Base-by-base conservation (phyloP, 2,113 vertebrate species). In the Ailurus styani region DNA sequence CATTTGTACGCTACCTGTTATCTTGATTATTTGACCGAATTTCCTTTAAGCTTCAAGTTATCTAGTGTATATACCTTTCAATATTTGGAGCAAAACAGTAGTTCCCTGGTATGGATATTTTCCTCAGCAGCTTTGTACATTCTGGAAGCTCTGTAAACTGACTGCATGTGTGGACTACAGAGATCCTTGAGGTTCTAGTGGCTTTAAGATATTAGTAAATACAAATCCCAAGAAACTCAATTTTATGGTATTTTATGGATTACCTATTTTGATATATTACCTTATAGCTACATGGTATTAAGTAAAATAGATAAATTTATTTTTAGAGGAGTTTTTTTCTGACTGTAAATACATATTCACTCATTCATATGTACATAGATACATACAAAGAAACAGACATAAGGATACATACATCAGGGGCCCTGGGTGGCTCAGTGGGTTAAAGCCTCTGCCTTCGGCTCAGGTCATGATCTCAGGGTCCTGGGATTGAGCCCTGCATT, bases 1-100 rank as follows among this genome's bases (percentile, higher is more conserved):
- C 93, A 90, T 93, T 75, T 97, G n/a, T 92, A 70, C 77, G 9
- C 3, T 50, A 13, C 34, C 4, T 93, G 7, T 81, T 94, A 0
- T 88, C 88, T 93, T 93, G 45, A 78, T 90, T 83, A 87, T 87
- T 94, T 66, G 40, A 64, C 87, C 29, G 77, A 66, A 93, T 86
- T 97, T 93, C 31, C 15, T 95, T 90, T n/a, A 95, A 92, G 47
- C 40, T 91, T 96, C 40, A 52, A 29, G 20, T 86, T 6, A 21
- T 93, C 2, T 57, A 31, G 18, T 90, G 15, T 85, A 45, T 75
- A 75, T 87, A 21, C 23, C 8, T 81, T 89, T 77, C 34, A 62
- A 45, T 87, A 68, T 52, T 75, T 94, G 70, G 17, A 96, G 4
- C 23, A 90, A 95, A 95, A 12, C 31, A 70, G 13, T 60, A 45